Evolutionary conservation across 2,113 vertebrate species (phyloP), one percentile per base, ranked within the genome.

Genomic region (Coracopsis vasa): DNA sequence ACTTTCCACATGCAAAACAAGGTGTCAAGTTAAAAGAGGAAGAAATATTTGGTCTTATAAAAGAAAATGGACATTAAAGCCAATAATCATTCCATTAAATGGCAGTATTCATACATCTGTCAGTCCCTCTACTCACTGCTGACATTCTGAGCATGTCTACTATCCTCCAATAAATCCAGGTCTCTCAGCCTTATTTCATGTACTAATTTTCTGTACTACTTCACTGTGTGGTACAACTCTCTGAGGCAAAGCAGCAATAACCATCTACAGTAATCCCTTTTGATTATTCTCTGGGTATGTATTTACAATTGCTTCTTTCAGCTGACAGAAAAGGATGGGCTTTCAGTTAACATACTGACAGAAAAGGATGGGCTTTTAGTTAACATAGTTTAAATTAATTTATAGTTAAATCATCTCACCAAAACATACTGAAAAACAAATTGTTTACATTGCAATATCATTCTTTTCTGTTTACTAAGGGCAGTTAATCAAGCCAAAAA

Each of bases 221-320:
- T 72, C 69, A 56, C 51, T 88, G 12, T 61, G 39, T 71, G 16
- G 50, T 84, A 67, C 78, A 90, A 45, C 10, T 79, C n/a, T 95
- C 86, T 66, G 37, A 83, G 74, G 64, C 39, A 93, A 96, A 95
- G 83, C 37, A 91, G 19, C 77, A 81, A 31, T 91, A 91, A 77
- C 58, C 65, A 81, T 51, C 69, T 25, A 53, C 53, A 61, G 75
- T 41, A 86, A 80, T 79, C 42, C n/a, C 11, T 83, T 92, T 51
- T 94, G 67, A 74, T 84, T 82, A 54, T 91, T 91, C 71, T 69
- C 75, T 88, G 47, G 48, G 10, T 84, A 77, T 48, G 24, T 95
- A 90, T 90, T 96, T 94, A 91, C 90, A 35, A 90, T 92, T 88
- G 15, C 44, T 95, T 91, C 79, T 85, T 95, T 54, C 42, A 90